Percentiles rank a stretch among this genome's conserved stretches.
Evolutionary conservation across 2,888 invertebrate species (phyloP).

Genomic region (Dicranocentrus wangi): DNA sequence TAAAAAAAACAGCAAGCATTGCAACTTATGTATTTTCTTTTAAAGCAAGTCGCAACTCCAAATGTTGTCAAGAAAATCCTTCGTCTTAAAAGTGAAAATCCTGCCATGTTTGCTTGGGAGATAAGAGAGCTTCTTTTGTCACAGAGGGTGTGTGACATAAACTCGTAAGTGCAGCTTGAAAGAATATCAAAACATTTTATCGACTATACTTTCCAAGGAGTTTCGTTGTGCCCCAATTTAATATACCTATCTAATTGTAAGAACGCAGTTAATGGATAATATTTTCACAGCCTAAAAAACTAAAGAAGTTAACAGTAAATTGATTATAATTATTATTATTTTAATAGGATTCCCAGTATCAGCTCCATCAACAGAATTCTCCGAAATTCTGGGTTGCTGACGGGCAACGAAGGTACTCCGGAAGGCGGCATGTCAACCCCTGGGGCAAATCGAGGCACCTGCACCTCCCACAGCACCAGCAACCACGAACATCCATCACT

Average conservation of each 20-base stretch:
- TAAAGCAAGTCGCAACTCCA: slow-evolving; percentile 96
- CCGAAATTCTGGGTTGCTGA: slow-evolving; percentile 82
- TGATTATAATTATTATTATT: slow-evolving; percentile 5
- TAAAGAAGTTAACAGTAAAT: no score
- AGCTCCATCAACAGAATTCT: slow-evolving; percentile 95
- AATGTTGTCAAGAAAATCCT: slow-evolving; percentile 96
- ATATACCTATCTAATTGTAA: no score
- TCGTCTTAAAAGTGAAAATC: slow-evolving; percentile 94
- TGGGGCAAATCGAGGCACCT: slow-evolving; percentile 28
- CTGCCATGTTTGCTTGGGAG: slow-evolving; percentile 98
- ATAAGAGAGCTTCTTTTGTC: slow-evolving; percentile 91
- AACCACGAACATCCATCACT: not conserved
- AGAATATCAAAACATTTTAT: not conserved
- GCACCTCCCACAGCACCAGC: not conserved
- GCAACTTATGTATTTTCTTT: slow-evolving; percentile 74
- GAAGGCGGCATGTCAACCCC: not conserved
- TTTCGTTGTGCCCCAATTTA: no score
- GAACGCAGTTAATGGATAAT: no score
- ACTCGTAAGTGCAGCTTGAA: slow-evolving; percentile 71
- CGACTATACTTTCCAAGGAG: no score
- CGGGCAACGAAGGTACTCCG: slow-evolving; percentile 42
- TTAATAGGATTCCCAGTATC: slow-evolving; percentile 85
- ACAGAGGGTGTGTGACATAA: slow-evolving; percentile 88
- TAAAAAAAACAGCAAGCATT: no score
- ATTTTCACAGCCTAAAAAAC: no score